Conservation (phyloP, 1,140 invertebrate genomes). For the Caenorhabditis latens region DNA sequence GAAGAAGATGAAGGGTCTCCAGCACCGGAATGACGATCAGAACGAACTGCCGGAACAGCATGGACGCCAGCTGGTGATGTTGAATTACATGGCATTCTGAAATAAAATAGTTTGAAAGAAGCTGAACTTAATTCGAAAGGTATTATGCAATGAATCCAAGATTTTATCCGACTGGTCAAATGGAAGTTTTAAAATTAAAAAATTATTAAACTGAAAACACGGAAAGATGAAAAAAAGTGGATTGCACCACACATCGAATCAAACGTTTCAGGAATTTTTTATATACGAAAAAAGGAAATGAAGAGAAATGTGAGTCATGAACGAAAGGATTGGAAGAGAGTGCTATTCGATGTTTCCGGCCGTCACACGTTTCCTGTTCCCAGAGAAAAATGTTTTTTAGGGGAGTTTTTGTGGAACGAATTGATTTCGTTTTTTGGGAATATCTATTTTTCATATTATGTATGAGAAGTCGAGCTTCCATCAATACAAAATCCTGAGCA, state of each 20-base stretch:
- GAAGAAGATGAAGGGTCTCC: constrained; percentile 17
- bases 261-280: too few relatives aligned
- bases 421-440: background rate
- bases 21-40: background rate
- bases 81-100: constrained; percentile 32
- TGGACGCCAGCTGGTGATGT: background rate
- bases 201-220: background rate
- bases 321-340: background rate
- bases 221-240: too few relatives aligned
- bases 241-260: too few relatives aligned
- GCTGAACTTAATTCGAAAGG: too few relatives aligned
- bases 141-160: too few relatives aligned
- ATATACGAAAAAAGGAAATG: background rate
- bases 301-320: constrained; percentile 13
- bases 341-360: constrained; percentile 16
- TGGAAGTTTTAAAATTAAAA: background rate
- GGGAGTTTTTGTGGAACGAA: background rate
- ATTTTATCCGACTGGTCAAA: too few relatives aligned
- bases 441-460: too few relatives aligned
- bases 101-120: background rate
- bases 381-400: background rate
- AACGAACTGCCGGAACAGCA: background rate
- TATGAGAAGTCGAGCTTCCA: too few relatives aligned
- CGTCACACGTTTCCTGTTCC: constrained; percentile 21
- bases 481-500: too few relatives aligned